Percentiles rank a stretch among this genome's conserved stretches.
Evolutionary conservation across 2,888 invertebrate species (phyloP).

Genomic region (Melieria picta): DNA sequence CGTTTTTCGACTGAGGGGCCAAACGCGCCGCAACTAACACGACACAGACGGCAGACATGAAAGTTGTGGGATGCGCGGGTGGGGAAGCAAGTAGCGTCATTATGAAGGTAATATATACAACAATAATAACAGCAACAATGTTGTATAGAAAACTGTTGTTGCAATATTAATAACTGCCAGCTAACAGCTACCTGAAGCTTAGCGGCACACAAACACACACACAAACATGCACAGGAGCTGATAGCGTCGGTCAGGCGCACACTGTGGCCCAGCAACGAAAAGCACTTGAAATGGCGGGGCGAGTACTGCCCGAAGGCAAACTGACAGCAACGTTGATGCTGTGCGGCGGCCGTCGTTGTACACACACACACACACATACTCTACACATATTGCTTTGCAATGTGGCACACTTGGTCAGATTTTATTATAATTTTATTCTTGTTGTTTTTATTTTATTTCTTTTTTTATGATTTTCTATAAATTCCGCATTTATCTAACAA

Average conservation of each 20-base stretch:
- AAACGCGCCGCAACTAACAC: too few relatives aligned
- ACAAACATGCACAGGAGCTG: background rate
- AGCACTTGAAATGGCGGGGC: background rate
- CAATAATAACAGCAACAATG: background rate
- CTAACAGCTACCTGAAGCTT: background rate
- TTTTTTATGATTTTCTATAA: background rate
- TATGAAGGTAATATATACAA: background rate
- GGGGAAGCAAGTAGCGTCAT: too few relatives aligned
- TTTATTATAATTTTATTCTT: background rate
- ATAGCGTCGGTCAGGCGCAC: too few relatives aligned
- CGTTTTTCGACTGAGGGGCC: too few relatives aligned
- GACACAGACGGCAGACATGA: too few relatives aligned
- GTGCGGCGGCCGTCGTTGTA: background rate
- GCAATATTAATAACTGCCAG: conserved; percentile 15
- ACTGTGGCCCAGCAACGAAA: too few relatives aligned
- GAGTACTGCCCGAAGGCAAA: background rate
- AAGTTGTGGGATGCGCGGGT: too few relatives aligned
- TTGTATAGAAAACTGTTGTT: background rate
- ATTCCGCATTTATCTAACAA: too few relatives aligned
- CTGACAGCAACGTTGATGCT: background rate
- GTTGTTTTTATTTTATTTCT: background rate
- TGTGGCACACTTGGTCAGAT: background rate
- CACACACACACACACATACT: background rate
- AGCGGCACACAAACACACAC: too few relatives aligned
- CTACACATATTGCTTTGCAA: too few relatives aligned